phyloP scores from a whole-genome alignment of 2,888 invertebrate species.

The Cantharis flavilabris region DNA sequence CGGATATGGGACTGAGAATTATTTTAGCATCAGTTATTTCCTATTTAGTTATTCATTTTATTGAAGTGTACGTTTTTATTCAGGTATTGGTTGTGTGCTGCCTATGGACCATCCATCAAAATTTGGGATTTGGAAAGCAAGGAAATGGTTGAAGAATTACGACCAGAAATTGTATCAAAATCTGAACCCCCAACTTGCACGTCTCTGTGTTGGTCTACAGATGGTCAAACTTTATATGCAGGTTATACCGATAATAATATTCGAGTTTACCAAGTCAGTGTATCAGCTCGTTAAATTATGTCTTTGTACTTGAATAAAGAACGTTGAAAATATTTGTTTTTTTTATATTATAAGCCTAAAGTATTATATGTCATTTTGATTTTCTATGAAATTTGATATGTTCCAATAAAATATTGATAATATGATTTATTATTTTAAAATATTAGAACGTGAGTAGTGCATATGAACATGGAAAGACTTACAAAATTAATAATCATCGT shows the following conservation, averaged over 20 bases:
- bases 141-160: conserved; percentile 97
- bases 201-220: conserved; percentile 98
- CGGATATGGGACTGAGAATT: conserved; percentile 56
- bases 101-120: conserved; percentile 96
- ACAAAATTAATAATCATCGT: too few relatives aligned
- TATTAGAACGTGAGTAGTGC: too few relatives aligned
- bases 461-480: too few relatives aligned
- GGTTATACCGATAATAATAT: conserved; percentile 98
- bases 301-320: conserved; percentile 12
- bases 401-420: too few relatives aligned
- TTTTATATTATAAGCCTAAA: neutral
- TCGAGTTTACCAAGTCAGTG: conserved; percentile 97
- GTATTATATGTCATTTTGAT: neutral
- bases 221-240: conserved; percentile 98
- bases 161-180: conserved; percentile 92
- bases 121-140: conserved; percentile 99
- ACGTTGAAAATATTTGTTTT: neutral
- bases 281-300: conserved; percentile 71
- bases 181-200: conserved; percentile 94
- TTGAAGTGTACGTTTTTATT: neutral
- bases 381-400: neutral
- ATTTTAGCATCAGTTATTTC: neutral
- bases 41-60: neutral
- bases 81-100: conserved; percentile 97
- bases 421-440: too few relatives aligned